Base-by-base conservation (phyloP, 2,797 vertebrate genomes). In the Acanthurus leucopareius region DNA sequence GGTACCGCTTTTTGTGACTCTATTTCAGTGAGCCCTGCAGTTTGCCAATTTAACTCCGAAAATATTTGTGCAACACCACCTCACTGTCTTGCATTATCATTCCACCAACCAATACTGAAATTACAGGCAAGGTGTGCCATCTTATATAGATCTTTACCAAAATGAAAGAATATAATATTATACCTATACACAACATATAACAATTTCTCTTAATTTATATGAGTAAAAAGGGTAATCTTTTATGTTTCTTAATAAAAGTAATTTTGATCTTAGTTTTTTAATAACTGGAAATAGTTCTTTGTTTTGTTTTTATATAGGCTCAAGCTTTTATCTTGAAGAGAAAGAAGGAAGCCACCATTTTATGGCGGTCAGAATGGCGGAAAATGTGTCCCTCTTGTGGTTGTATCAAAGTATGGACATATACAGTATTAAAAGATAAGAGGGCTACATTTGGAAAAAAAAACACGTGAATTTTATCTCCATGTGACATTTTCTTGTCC, bases 301-400 rank as follows among this genome's bases (percentile, higher is more conserved):
- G 32, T 13, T 4, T 42, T 66, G 3, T 42, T 61, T 14, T 42
- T 42, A 62, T 1, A 40, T 2, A 1, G 22, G 1, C 19, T 53
- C 15, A 44, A 10, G 14, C 14, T 38, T 22, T 1, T 16, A 5
- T 19, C 16, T 45, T 42, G 40, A 13, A 10, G 40, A 28, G 10
- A 59, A 8, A 59, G 22, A 10, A 44, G 22, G 16, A 69, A 32
- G 28, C 49, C 16, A 25, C 59, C 57, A 54, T 68, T 75, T 75
- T 32, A 62, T 69, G n/a, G 9, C n/a, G 15, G 10, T 25, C 3
- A 14, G 28, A 48, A 25, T 32, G 32, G 32, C 32, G n/a, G 44
- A 51, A 65, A 79, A 83, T 84, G 73, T 79, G 84, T 78, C 92
- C 91, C 83, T 82, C 91, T 83, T 73, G 82, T 89, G 92, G 89